phyloP scores from a whole-genome alignment of 2,888 invertebrate genomes.

The Brassicogethes aeneus region DNA sequence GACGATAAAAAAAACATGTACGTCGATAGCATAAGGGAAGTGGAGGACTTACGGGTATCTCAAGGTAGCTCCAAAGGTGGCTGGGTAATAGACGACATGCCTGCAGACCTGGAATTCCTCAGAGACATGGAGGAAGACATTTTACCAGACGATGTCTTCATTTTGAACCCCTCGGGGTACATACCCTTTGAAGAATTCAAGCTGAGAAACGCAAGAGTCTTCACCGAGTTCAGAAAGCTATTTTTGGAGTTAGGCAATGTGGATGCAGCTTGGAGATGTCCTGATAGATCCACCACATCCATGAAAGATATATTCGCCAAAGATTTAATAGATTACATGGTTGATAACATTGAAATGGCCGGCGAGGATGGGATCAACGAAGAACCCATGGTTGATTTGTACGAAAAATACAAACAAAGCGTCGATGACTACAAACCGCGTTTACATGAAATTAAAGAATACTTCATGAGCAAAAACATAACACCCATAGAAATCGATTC shows the following conservation, averaged over 20 bases:
- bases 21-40: slow-evolving; percentile 31
- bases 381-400: background rate
- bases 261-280: slow-evolving; percentile 28
- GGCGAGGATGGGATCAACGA: background rate
- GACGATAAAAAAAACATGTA: slow-evolving; percentile 43
- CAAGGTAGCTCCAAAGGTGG: slow-evolving; percentile 39
- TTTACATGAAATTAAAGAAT: slow-evolving; percentile 16
- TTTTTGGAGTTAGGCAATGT: slow-evolving; percentile 25
- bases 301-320: no score
- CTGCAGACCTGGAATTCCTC: slow-evolving; percentile 45
- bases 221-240: slow-evolving; percentile 27
- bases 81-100: slow-evolving; percentile 54
- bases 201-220: slow-evolving; percentile 20
- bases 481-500: slow-evolving; percentile 24
- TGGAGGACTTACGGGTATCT: slow-evolving; percentile 36
- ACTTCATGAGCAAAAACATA: slow-evolving; percentile 21
- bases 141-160: slow-evolving; percentile 48
- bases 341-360: background rate
- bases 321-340: background rate
- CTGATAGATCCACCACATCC: slow-evolving; percentile 12
- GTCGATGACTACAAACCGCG: background rate
- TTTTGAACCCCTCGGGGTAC: slow-evolving; percentile 44
- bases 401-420: background rate
- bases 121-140: slow-evolving; percentile 40
- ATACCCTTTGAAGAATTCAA: slow-evolving; percentile 19